Evolutionary conservation across 2,888 invertebrate genomes (phyloP), one percentile per base, ranked within the genome.

Genomic region (Ophioninae sp.): DNA sequence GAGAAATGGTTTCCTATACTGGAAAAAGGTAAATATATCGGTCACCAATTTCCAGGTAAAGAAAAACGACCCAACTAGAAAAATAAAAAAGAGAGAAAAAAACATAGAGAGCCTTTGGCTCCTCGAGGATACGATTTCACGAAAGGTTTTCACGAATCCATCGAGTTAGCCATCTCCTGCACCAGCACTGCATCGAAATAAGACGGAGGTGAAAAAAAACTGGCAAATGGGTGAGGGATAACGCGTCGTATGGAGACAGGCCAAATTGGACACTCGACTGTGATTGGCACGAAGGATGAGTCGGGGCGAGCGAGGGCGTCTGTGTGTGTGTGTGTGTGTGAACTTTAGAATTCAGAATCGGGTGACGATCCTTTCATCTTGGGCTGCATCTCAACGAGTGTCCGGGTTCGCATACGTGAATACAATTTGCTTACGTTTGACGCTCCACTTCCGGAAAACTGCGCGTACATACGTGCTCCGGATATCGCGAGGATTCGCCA

Each of bases 371-470:
- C 61, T 75, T 82, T 79, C 67, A 82, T 71, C 72, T 68, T 77
- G 72, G 51, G 77, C 71, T 44, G 76, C 67, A 44, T 61, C 74
- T 79, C 74, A 75, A 82, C 61, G 68, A 68, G 69, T 30, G 58
- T 64, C 69, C 79, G n/a, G 13, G 44, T 67, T 61, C 10, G 72
- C 74, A 75, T 75, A 75, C 41, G 74, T 75, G 75, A 82, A 79
- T 72, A 82, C 59, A 69, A 79, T 82, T 79, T 79, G 71, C 71
- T 67, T 75, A 75, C 68, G 79, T 75, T 75, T 71, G 51, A 65
- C 58, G 39, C 67, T n/a, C 0, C 7, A n/a, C 20, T 58, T 59
- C 20, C 39, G 41, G 41, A 22, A 10, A 39, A n/a, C 17, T n/a
- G 8, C 20, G n/a, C 13, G 13, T 22, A 44, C 1, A 8, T 65